A percentile compares a stretch with the other conserved stretches of the same genome.
phyloP scores from a whole-genome alignment of 2,888 invertebrate genomes.

The Lochmaea crataegi region DNA sequence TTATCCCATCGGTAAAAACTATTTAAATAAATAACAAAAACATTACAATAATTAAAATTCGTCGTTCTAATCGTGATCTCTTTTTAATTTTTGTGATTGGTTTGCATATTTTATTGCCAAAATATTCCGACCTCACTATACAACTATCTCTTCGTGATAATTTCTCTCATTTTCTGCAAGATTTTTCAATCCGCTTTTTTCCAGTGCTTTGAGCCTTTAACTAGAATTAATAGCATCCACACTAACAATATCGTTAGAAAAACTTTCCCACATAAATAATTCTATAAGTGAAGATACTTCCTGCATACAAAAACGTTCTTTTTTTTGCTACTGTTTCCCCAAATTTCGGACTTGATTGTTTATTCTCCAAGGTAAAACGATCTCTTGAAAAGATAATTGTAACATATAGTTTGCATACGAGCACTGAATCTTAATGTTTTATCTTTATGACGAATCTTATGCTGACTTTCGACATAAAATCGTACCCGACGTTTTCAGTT shows the following conservation, averaged over 20 bases:
- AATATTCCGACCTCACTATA: too few relatives aligned
- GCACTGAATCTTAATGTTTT: slow-evolving; percentile 14
- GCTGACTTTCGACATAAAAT: not conserved
- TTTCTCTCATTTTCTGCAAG: too few relatives aligned
- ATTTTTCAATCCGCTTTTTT: too few relatives aligned
- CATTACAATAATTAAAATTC: too few relatives aligned
- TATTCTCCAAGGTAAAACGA: slow-evolving; percentile 7
- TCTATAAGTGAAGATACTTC: slow-evolving; percentile 1
- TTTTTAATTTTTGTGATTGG: too few relatives aligned
- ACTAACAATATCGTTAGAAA: not conserved
- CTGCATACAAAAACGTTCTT: not conserved
- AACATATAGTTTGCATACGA: slow-evolving; percentile 9
- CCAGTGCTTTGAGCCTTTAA: too few relatives aligned
- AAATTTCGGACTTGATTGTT: slow-evolving; percentile 1
- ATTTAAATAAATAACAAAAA: too few relatives aligned
- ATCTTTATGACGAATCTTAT: slow-evolving; percentile 14
- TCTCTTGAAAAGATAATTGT: slow-evolving; percentile 8
- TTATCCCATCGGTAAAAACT: too few relatives aligned
- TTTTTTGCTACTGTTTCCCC: not conserved
- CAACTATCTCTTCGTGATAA: too few relatives aligned
- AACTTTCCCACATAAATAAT: not conserved
- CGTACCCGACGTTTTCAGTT: not conserved
- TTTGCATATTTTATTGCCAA: too few relatives aligned
- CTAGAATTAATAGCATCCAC: too few relatives aligned
- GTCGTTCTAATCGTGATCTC: too few relatives aligned